phyloP scores from a whole-genome alignment of 2,113 vertebrate species.

The Chionomys nivalis region DNA sequence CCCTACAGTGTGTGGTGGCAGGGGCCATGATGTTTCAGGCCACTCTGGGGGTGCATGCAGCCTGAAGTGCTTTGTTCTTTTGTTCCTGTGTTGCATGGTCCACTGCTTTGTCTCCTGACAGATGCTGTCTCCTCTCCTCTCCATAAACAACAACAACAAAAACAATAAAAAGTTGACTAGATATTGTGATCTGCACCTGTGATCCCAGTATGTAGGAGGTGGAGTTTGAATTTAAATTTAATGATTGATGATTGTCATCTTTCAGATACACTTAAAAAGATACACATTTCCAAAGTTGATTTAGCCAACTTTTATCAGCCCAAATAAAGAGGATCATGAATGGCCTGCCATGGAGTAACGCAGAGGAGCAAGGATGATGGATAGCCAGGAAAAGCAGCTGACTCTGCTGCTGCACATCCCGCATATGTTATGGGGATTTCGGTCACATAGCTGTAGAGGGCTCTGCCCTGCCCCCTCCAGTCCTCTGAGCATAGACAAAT shows the following conservation, averaged over 20 bases:
- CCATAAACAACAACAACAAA: background rate
- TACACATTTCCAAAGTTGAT: background rate
- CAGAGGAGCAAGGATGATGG: background rate
- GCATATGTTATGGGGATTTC: background rate
- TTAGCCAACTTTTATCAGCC: background rate
- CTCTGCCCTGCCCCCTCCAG: background rate
- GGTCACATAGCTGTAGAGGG: no score
- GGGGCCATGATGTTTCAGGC: background rate
- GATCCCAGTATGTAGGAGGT: background rate
- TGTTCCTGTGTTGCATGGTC: background rate
- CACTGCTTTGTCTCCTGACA: background rate
- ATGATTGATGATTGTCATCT: background rate
- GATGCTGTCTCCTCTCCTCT: background rate
- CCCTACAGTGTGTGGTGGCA: rapidly evolving
- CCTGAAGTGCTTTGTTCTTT: conserved; percentile 36
- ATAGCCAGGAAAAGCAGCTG: background rate
- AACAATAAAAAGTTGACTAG: background rate
- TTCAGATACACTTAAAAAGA: conserved; percentile 1
- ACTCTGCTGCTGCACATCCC: background rate
- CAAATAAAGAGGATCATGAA: background rate
- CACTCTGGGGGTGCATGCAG: background rate
- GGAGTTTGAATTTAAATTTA: background rate
- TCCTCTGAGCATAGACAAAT: background rate
- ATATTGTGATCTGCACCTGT: background rate
- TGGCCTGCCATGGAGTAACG: background rate